Conservation (phyloP, 2,113 vertebrate genomes). For the Calyptomena viridis region DNA sequence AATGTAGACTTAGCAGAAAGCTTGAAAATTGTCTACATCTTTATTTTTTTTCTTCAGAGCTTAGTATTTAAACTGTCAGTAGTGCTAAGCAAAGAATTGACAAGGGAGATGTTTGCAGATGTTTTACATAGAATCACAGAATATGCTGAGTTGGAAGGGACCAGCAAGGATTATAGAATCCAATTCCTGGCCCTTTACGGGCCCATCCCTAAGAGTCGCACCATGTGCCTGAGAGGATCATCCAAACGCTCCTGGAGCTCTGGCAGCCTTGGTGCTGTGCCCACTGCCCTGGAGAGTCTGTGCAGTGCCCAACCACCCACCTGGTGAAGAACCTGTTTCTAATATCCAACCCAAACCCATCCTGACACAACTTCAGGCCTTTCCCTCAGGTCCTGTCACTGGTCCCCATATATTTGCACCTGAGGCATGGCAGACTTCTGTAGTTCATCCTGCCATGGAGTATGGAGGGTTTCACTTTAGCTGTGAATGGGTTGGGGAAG, state of each 20-base stretch:
- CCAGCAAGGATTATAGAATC: not conserved
- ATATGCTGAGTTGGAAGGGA: not conserved
- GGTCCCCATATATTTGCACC: not conserved
- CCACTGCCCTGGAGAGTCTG: not conserved
- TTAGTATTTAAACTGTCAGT: not conserved
- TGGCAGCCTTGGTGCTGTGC: not conserved
- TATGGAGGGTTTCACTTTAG: not conserved
- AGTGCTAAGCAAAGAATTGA: not conserved
- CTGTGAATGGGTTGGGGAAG: not conserved
- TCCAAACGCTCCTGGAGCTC: not conserved
- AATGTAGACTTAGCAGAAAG: not conserved
- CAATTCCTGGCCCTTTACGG: not conserved
- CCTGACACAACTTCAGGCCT: not conserved
- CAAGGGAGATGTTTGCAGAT: not conserved
- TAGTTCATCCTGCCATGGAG: not conserved
- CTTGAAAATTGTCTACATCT: not conserved
- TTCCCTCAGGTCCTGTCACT: not conserved
- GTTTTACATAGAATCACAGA: not conserved
- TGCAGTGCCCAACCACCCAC: not conserved
- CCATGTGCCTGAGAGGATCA: not conserved
- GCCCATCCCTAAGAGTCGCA: not conserved
- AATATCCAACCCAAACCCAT: not conserved
- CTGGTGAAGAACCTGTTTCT: not conserved
- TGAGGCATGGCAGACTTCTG: not conserved
- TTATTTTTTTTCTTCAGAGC: not conserved